A percentile compares a stretch with the other conserved stretches of the same genome.
Evolutionary conservation across 2,113 vertebrate species (phyloP).

Genomic region (Marmota monax): DNA sequence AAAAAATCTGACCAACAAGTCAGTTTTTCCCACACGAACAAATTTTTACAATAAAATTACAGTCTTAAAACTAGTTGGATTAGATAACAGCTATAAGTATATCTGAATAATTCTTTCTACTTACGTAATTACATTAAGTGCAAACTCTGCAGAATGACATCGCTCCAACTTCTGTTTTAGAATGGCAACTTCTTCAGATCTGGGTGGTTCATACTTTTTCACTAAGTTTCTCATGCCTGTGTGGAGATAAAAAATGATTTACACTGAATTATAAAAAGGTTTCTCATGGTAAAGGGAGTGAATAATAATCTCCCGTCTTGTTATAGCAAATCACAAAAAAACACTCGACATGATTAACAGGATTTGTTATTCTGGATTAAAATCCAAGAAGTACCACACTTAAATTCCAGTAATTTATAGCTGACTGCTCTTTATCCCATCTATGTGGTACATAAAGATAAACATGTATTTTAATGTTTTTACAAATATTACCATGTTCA

Average conservation of each 20-base stretch:
- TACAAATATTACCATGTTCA: background rate
- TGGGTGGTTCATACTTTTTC: slow-evolving; percentile 94
- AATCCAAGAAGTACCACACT: background rate
- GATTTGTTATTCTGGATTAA: background rate
- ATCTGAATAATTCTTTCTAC: slow-evolving; percentile 75
- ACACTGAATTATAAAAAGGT: slow-evolving; percentile 24
- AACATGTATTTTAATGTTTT: background rate
- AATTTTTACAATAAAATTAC: slow-evolving; percentile 33
- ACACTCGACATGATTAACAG: background rate
- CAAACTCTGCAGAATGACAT: slow-evolving; percentile 92
- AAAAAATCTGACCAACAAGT: background rate
- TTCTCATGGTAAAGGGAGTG: background rate
- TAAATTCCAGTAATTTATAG: background rate
- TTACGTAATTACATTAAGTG: slow-evolving; percentile 89
- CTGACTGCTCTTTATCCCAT: background rate
- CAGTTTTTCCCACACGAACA: background rate
- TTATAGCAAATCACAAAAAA: background rate
- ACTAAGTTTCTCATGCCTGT: slow-evolving; percentile 94
- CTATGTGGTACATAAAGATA: background rate
- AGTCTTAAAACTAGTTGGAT: background rate
- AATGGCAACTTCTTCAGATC: slow-evolving; percentile 90
- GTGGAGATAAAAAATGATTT: slow-evolving; percentile 43
- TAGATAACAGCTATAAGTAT: background rate
- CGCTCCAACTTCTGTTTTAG: slow-evolving; percentile 95
- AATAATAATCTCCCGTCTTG: background rate